Evolutionary conservation across 2,888 invertebrate species (phyloP).

Genomic region (Drosophila helvetica): DNA sequence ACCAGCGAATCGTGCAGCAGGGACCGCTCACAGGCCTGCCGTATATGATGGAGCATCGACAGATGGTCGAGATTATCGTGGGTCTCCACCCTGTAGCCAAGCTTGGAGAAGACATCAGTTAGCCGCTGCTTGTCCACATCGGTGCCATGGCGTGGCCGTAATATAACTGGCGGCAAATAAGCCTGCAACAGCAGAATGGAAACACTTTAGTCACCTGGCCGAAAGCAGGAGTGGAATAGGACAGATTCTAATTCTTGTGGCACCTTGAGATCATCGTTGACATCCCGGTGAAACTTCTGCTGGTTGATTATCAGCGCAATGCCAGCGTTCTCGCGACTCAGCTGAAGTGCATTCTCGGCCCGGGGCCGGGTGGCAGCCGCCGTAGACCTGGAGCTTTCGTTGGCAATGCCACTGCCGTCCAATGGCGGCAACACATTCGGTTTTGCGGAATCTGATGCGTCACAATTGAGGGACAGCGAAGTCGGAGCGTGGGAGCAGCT

Average conservation of each 20-base stretch:
- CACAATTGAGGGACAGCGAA: neutral
- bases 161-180: conserved; percentile 55
- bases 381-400: neutral
- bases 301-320: conserved; percentile 82
- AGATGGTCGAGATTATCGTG: conserved; percentile 74
- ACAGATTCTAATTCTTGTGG: neutral
- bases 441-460: neutral
- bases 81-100: conserved; percentile 74
- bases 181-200: conserved; percentile 47
- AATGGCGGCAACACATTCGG: neutral
- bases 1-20: conserved; percentile 79
- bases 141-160: conserved; percentile 77
- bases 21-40: conserved; percentile 70
- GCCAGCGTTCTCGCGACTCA: conserved; percentile 74
- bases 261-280: conserved; percentile 67
- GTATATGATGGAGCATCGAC: conserved; percentile 68
- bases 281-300: conserved; percentile 68
- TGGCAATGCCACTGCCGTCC: neutral
- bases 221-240: neutral
- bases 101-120: conserved; percentile 65
- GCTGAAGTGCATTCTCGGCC: conserved; percentile 52
- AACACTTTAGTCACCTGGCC: neutral
- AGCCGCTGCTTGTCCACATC: conserved; percentile 74
- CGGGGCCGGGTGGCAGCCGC: neutral
- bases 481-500: neutral